A percentile compares a stretch with the other conserved stretches of the same genome.
Evolutionary conservation across 2,888 invertebrate species (phyloP).

Genomic region (Drosophila sordidapex): DNA sequence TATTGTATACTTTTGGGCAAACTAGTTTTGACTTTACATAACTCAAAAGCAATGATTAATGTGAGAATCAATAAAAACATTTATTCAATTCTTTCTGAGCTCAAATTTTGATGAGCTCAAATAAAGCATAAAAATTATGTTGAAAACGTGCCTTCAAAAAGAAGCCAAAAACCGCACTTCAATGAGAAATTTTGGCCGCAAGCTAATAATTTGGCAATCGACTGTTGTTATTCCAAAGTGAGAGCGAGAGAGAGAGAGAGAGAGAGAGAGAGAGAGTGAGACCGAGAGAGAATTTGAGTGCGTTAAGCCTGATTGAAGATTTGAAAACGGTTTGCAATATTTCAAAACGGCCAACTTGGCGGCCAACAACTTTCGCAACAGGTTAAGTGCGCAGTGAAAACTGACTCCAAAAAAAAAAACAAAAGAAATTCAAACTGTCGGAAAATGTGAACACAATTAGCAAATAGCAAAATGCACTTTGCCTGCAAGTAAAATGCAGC

Average conservation of each 20-base stretch:
- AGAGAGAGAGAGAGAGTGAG: background rate
- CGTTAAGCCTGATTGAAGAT: conserved; percentile 17
- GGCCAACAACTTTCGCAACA: conserved; percentile 71
- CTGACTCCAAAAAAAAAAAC: conserved; percentile 9
- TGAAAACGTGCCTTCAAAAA: conserved; percentile 26
- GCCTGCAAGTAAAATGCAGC: background rate
- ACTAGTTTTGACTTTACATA: background rate
- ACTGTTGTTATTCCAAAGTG: conserved; percentile 6
- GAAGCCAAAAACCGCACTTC: background rate
- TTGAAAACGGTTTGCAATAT: conserved; percentile 57
- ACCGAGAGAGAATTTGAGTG: conserved; percentile 17
- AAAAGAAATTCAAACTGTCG: conserved; percentile 22
- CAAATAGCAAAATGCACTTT: conserved; percentile 1
- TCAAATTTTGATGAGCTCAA: conserved; percentile 3
- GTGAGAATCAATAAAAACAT: background rate
- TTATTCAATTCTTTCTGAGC: background rate
- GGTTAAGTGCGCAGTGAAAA: conserved; percentile 49
- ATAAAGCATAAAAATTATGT: conserved; percentile 9
- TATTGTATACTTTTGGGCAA: conserved; percentile 40
- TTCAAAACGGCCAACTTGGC: conserved; percentile 53
- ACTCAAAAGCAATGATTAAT: background rate
- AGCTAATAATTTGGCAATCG: conserved; percentile 35
- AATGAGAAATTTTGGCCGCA: conserved; percentile 22
- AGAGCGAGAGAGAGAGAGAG: conserved; percentile 5
- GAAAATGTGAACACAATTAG: background rate